Evolutionary conservation across 2,113 vertebrate genomes (phyloP), one percentile per base, ranked within the genome.

Genomic region (Nothocercus julius): DNA sequence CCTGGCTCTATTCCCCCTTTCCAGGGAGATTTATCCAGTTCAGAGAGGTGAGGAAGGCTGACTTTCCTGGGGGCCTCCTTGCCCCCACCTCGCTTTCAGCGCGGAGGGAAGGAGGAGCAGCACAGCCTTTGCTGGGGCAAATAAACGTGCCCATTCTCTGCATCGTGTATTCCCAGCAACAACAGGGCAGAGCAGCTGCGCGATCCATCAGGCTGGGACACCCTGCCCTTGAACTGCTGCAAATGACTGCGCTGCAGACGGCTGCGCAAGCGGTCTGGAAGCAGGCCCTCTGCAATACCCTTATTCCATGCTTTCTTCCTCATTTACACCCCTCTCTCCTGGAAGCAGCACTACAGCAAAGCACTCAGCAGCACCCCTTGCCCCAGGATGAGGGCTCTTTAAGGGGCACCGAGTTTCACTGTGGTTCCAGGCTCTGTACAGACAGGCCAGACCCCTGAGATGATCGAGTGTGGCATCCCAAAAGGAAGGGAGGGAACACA

Each of bases 401-500:
- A 38, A 63, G 86, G 74, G 58, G 42, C 47, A 9, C 66, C 13
- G 76, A 56, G 82, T 47, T 45, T 21, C 0, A 0, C 42, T 42
- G 56, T 16, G 45, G n/a, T 54, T 83, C 40, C 73, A 42, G 64
- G 59, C 80, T 64, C 13, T 44, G 87, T 58, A 82, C 22, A 51
- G 9, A 27, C 82, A 86, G 32, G 64, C 44, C 89, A 68, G 84
- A 70, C 11, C 82, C 69, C 54, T 5, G 78, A 78, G 84, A 54
- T 85, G 88, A 94, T 85, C 40, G 79, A 91, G 88, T 25, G 78
- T 89, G 95, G 93, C 95, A 75, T 82, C 89, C 87, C 76, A 53
- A 92, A 93, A 82, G 61, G 78, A 95, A 36, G 58, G 74, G 88
- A 92, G 74, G 85, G 54, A 81, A 61, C 87, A 61, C 87, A 93